Percentiles rank a stretch among this genome's conserved stretches.
Evolutionary conservation across 1,140 invertebrate species (phyloP).

Genomic region (Leptinotarsa texana): DNA sequence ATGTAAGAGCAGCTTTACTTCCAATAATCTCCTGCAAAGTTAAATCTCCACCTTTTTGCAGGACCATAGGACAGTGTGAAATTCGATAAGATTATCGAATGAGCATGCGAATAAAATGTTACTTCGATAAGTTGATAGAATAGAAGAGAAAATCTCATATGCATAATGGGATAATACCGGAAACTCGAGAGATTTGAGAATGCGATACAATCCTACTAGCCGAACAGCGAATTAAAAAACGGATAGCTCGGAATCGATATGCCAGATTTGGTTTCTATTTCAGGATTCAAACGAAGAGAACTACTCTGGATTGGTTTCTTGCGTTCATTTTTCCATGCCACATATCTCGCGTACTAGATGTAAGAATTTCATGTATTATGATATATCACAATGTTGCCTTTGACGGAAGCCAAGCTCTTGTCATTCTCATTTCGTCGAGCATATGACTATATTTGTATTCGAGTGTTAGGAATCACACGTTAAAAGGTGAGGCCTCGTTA

Average conservation of each 20-base stretch:
- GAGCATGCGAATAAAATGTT: slow-evolving; percentile 18
- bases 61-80: slow-evolving; percentile 13
- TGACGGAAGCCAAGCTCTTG: too few relatives aligned
- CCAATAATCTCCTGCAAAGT: not conserved
- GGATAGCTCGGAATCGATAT: slow-evolving; percentile 11
- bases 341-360: too few relatives aligned
- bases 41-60: not conserved
- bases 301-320: not conserved
- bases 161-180: slow-evolving; percentile 22
- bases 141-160: slow-evolving; percentile 20
- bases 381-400: too few relatives aligned
- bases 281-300: not conserved
- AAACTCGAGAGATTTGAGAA: slow-evolving; percentile 15
- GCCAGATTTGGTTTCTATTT: slow-evolving; percentile 15
- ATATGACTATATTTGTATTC: too few relatives aligned
- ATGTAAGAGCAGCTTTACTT: not conserved
- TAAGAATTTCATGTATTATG: too few relatives aligned
- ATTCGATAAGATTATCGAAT: slow-evolving; percentile 20
- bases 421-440: too few relatives aligned
- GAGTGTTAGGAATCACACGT: too few relatives aligned
- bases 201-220: slow-evolving; percentile 16
- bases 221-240: slow-evolving; percentile 15
- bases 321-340: too few relatives aligned
- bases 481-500: too few relatives aligned
- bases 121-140: slow-evolving; percentile 23